Percentiles rank a stretch among this genome's conserved stretches.
These are phyloP conservation scores for Myanophis thanlyinensis DNA, from an alignment of 2,113 vertebrate genomes.

Conservation along the genomic window DNA sequence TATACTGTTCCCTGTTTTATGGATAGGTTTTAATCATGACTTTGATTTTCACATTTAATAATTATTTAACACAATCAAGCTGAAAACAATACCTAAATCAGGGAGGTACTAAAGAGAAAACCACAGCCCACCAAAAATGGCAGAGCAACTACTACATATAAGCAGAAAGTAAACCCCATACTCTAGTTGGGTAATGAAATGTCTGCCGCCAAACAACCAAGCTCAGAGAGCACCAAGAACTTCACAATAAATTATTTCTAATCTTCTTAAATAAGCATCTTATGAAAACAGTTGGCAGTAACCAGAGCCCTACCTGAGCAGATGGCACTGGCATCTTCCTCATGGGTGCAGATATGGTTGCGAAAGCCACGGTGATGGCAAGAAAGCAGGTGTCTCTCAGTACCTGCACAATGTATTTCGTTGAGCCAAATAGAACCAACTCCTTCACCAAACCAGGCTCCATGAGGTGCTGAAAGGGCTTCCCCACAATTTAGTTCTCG, in stretches of 20 bases:
- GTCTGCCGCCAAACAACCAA: background rate
- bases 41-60: background rate
- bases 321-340: constrained; percentile 62
- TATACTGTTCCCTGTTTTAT: background rate
- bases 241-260: background rate
- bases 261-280: background rate
- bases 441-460: constrained; percentile 68
- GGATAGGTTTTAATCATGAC: background rate
- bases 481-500: constrained; percentile 61
- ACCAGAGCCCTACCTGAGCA: constrained; percentile 55
- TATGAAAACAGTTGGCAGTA: too few relatives aligned
- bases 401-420: constrained; percentile 60
- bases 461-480: constrained; percentile 47
- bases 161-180: background rate
- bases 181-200: background rate
- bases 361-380: constrained; percentile 56
- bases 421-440: constrained; percentile 63
- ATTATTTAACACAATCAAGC: background rate
- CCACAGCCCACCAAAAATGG: background rate
- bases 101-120: background rate
- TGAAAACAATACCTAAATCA: background rate
- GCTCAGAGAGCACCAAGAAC: background rate
- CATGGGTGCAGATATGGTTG: constrained; percentile 66
- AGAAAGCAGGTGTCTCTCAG: constrained; percentile 51
- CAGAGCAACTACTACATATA: background rate